A percentile compares a stretch with the other conserved stretches of the same genome.
Evolutionary conservation across 2,888 invertebrate species (phyloP).

Genomic region (Iphiclides podalirius): DNA sequence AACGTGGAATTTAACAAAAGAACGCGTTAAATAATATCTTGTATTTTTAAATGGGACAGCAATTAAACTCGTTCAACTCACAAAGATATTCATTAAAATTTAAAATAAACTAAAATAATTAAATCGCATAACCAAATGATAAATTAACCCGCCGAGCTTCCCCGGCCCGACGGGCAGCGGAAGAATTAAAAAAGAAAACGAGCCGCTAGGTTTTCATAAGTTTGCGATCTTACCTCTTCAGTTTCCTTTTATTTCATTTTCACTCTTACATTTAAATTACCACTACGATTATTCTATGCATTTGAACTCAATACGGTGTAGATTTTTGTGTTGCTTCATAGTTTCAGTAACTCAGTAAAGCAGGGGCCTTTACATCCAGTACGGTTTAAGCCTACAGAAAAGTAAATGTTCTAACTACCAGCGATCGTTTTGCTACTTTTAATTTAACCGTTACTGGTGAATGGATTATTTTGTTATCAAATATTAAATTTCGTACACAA

Average conservation of each 20-base stretch:
- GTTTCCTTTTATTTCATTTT: constrained; percentile 9
- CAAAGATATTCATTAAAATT: background rate
- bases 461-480: no score
- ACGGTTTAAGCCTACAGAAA: no score
- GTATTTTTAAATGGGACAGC: no score
- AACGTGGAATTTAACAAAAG: no score
- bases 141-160: constrained; percentile 11
- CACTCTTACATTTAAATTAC: constrained; percentile 15
- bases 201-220: constrained; percentile 18
- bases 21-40: no score
- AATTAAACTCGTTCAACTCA: background rate
- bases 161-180: background rate
- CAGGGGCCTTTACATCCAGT: no score
- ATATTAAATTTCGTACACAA: no score
- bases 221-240: constrained; percentile 12
- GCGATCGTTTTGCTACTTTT: no score
- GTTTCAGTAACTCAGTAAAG: no score
- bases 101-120: constrained; percentile 10
- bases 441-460: no score
- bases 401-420: no score
- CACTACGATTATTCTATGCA: constrained; percentile 5
- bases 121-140: constrained; percentile 11
- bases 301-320: background rate
- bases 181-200: constrained; percentile 19
- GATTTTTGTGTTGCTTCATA: no score